Conservation (phyloP, 2,888 invertebrate genomes). For the Chrysolina americana region DNA sequence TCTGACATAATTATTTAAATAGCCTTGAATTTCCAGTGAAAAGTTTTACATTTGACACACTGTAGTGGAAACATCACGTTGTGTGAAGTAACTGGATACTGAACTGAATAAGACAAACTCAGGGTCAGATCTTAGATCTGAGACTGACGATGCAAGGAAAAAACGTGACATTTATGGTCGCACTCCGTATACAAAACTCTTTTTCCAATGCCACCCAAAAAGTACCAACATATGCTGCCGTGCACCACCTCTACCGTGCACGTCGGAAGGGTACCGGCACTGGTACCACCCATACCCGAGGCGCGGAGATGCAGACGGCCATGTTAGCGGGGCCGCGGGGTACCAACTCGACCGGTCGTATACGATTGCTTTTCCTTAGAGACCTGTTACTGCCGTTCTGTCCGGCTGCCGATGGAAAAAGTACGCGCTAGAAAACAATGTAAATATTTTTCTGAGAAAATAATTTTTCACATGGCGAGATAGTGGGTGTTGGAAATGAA, state of each 20-base stretch:
- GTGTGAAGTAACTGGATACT: too few species aligned
- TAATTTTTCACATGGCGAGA: too few species aligned
- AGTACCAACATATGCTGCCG: constrained; percentile 28
- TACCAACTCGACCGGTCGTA: constrained; percentile 52
- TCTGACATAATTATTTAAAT: too few species aligned
- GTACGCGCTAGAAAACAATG: not conserved
- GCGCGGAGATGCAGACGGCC: constrained; percentile 30
- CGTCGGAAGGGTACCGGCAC: constrained; percentile 18
- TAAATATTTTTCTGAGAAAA: not conserved
- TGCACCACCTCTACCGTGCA: constrained; percentile 22
- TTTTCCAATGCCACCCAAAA: constrained; percentile 25
- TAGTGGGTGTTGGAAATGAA: too few species aligned
- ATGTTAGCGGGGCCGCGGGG: constrained; percentile 42
- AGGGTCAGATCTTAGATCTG: too few species aligned
- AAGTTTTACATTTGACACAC: too few species aligned
- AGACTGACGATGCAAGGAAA: too few species aligned
- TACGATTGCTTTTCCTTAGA: constrained; percentile 50
- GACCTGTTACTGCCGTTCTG: not conserved
- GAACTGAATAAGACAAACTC: too few species aligned
- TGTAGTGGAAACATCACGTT: too few species aligned
- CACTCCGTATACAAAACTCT: constrained; percentile 8
- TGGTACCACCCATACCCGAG: constrained; percentile 37
- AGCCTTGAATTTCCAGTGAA: too few species aligned
- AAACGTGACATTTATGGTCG: not conserved
- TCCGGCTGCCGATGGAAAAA: not conserved